These are phyloP conservation scores for Ariolimax columbianus DNA, from an alignment of 2,888 invertebrate species.

Conservation along the genomic window DNA sequence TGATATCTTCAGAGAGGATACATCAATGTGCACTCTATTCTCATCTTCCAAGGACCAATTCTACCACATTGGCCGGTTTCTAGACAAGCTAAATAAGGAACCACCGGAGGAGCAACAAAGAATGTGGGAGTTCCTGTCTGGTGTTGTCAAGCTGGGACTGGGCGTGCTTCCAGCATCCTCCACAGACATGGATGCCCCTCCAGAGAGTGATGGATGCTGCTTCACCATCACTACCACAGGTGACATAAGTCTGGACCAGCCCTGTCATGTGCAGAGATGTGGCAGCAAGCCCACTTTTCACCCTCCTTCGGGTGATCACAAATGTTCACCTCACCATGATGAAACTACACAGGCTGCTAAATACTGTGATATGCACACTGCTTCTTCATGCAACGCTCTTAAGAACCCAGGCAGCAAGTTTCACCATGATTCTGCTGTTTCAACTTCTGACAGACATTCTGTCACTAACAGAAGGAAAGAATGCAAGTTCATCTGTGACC, in stretches of 20 bases:
- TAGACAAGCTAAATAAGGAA: constrained; percentile 38
- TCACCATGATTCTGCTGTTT: background rate
- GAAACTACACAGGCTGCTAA: background rate
- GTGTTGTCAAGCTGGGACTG: constrained; percentile 15
- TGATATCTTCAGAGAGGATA: background rate
- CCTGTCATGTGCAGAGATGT: background rate
- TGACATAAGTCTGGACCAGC: background rate
- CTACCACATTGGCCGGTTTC: constrained; percentile 44
- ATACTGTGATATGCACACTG: background rate
- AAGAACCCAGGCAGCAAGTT: background rate
- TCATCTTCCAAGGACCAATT: constrained; percentile 29
- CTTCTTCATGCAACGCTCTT: background rate
- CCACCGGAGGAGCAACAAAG: constrained; percentile 38
- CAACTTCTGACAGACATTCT: background rate
- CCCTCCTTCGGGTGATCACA: background rate
- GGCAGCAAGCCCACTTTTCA: background rate
- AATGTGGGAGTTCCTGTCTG: constrained; percentile 37
- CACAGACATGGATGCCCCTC: background rate
- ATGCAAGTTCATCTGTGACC: background rate
- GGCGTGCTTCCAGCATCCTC: background rate
- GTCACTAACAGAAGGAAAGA: background rate
- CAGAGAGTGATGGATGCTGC: constrained; percentile 1
- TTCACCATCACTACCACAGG: background rate
- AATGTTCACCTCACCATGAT: background rate
- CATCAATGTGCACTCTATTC: constrained; percentile 7